These are phyloP conservation scores for Peromyscus aztecus DNA, from an alignment of 2,797 vertebrate species.

Conservation along the genomic window DNA sequence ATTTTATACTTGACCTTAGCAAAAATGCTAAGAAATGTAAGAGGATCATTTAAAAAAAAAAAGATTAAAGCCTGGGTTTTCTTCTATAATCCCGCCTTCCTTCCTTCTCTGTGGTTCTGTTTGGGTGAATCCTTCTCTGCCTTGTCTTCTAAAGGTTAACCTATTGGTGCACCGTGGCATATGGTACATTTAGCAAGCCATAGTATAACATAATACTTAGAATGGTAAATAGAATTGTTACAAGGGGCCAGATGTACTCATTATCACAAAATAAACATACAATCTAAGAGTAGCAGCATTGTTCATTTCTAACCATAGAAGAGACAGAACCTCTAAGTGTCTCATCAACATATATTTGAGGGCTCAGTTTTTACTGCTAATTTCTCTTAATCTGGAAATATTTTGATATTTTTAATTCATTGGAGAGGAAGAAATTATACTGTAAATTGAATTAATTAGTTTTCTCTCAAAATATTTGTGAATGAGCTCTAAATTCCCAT, in stretches of 20 bases:
- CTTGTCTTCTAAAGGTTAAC: not conserved
- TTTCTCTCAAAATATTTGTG: slow-evolving; percentile 61
- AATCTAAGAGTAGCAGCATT: slow-evolving; percentile 55
- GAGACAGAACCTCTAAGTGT: not conserved
- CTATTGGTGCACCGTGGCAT: not conserved
- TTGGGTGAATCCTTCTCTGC: rapidly evolving
- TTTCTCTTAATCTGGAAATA: slow-evolving; percentile 71
- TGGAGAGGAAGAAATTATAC: slow-evolving; percentile 73
- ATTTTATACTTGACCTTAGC: not conserved
- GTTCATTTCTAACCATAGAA: slow-evolving; percentile 15
- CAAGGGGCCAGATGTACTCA: not conserved
- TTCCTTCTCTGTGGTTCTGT: not conserved
- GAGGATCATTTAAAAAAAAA: not conserved
- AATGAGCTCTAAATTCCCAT: slow-evolving; percentile 76
- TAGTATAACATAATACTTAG: slow-evolving; percentile 21
- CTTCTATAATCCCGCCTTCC: not conserved
- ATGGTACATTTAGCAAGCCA: not conserved
- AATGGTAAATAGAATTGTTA: not conserved
- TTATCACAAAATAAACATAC: slow-evolving; percentile 12
- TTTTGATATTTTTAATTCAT: slow-evolving; percentile 69
- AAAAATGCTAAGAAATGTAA: not conserved
- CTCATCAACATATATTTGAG: slow-evolving; percentile 2
- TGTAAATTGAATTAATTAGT: slow-evolving; percentile 61
- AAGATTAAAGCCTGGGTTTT: not conserved
- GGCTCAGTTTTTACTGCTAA: not conserved